Evolutionary conservation across 37 sponge, comb jelly and placozoan genomes (phyloP), one percentile per base, ranked within the genome.

Genomic region (Theonella swinhoei): DNA sequence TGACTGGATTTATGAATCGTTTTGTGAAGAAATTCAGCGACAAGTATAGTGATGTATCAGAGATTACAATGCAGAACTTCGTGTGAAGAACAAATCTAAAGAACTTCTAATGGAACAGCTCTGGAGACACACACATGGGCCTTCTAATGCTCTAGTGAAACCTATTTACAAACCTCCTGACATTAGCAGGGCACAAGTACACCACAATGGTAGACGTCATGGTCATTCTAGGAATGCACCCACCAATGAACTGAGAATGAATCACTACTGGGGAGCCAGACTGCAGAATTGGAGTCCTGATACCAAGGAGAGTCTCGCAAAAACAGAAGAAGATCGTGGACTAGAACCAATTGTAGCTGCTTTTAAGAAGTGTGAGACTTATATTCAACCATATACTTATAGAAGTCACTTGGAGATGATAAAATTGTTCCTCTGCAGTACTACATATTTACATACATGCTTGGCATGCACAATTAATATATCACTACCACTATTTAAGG

Each of bases 211-310:
- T 9, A 20, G 86, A n/a, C 7, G 22, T 3, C 33, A 24, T 7
- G 90, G 90, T 1, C 19, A 5, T 22, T 71, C 60, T 31, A 47
- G 3, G 62, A 35, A 72, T 38, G 90, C 90, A 4, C 87, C 79
- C 5, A 29, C 17, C 30, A 19, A 73, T 39, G 70, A 62, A 29
- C 63, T 93, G 38, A 67, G 94, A 25, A 58, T 93, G 77, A 93
- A 93, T 60, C 94, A 93, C 84, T 93, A 93, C 74, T 93, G 94
- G 94, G 90, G 94, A 11, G 90, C 90, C 11, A 75, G 94, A 39
- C 75, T 89, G 7, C 94, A 93, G 71, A 77, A 90, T 64, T 93
- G 94, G 94, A 90, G 94, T 5, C 74, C 74, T 60, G 94, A 93
- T 41, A 90, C 94, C 0, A 76, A 79, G 4, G 62, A 89, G 23